A percentile compares a stretch with the other conserved stretches of the same genome.
phyloP scores from a whole-genome alignment of 2,888 invertebrate species.

The Athalia circularis region DNA sequence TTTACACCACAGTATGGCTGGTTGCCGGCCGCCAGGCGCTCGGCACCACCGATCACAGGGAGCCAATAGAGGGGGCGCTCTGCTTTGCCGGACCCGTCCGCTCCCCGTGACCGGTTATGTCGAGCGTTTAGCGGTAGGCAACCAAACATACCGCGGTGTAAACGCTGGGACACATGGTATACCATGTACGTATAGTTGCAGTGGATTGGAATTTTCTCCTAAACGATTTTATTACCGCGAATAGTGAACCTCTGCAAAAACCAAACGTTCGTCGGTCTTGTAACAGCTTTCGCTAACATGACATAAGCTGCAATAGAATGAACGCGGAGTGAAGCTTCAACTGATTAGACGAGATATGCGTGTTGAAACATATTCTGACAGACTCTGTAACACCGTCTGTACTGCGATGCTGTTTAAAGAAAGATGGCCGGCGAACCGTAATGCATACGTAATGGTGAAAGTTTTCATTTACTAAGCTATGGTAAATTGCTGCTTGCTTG shows the following conservation, averaged over 20 bases:
- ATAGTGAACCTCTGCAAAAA: background rate
- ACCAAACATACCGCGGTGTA: too few species aligned
- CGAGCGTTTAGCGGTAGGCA: too few species aligned
- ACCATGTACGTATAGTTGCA: too few species aligned
- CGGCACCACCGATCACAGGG: too few species aligned
- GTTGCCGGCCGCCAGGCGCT: too few species aligned
- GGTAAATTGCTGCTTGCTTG: slow-evolving; percentile 31
- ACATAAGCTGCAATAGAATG: slow-evolving; percentile 9
- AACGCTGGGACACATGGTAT: too few species aligned
- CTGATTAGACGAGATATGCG: slow-evolving; percentile 61
- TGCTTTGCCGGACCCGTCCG: too few species aligned
- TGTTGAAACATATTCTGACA: slow-evolving; percentile 54
- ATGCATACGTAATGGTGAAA: slow-evolving; percentile 44
- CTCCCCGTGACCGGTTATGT: too few species aligned
- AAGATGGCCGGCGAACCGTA: slow-evolving; percentile 35
- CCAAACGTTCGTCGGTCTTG: slow-evolving; percentile 21
- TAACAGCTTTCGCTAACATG: background rate
- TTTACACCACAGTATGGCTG: too few species aligned
- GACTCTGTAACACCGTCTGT: slow-evolving; percentile 44
- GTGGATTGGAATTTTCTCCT: too few species aligned
- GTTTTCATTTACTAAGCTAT: slow-evolving; percentile 39
- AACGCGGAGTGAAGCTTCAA: slow-evolving; percentile 52
- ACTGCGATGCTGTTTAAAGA: slow-evolving; percentile 26
- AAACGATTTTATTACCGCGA: too few species aligned
- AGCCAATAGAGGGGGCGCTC: too few species aligned